Evolutionary conservation across 2,797 vertebrate species (phyloP).

Genomic region (Clarias pachynema): DNA sequence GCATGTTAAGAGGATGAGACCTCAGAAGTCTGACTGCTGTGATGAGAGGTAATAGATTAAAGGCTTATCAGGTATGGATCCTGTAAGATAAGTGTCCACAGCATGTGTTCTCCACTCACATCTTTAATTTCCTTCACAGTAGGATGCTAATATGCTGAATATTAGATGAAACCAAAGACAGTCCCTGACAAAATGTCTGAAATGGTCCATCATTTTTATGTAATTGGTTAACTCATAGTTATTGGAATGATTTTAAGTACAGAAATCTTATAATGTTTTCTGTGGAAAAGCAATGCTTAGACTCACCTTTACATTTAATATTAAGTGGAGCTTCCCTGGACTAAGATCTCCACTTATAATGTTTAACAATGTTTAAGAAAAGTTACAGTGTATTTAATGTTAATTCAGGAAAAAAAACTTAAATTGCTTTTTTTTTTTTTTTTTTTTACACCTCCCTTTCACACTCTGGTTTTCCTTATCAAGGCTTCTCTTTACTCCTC

Average conservation of each 20-base stretch:
- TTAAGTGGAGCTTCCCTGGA: not conserved
- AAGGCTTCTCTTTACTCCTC: no score
- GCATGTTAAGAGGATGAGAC: not conserved
- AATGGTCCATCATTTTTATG: slow-evolving; percentile 37
- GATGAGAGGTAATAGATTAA: slow-evolving; percentile 46
- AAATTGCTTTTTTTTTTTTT: not conserved
- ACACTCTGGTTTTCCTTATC: no score
- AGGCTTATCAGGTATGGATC: slow-evolving; percentile 49
- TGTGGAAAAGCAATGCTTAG: not conserved
- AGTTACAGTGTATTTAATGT: not conserved
- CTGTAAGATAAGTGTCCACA: slow-evolving; percentile 48
- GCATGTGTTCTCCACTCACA: slow-evolving; percentile 43
- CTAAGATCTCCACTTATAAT: not conserved
- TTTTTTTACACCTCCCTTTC: not conserved
- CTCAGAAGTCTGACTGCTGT: slow-evolving; percentile 25
- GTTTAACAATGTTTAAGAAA: not conserved
- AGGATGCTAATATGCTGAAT: slow-evolving; percentile 47
- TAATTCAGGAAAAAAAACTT: not conserved
- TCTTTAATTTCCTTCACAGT: slow-evolving; percentile 66
- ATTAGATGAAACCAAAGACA: slow-evolving; percentile 53
- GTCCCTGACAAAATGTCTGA: slow-evolving; percentile 36
- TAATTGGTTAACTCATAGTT: slow-evolving; percentile 12
- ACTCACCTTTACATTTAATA: not conserved
- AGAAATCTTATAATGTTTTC: slow-evolving; percentile 8
- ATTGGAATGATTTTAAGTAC: not conserved